These are phyloP conservation scores for Diadumene lineata DNA, from an alignment of 92 coral and sea anemone genomes.

Conservation along the genomic window DNA sequence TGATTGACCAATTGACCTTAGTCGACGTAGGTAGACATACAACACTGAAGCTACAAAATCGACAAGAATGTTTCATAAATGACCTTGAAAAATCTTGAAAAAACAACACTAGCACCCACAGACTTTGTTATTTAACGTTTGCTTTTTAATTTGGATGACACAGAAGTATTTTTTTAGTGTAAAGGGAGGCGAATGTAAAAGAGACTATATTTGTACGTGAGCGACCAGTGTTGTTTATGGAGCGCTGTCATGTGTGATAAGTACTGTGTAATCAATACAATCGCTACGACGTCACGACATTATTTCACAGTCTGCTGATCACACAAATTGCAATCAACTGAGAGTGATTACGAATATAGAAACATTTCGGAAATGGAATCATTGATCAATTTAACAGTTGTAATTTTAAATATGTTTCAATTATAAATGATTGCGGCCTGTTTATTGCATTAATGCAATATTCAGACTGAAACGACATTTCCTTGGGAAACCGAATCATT, in stretches of 20 bases:
- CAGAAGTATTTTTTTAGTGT: background rate
- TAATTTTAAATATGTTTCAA: too few relatives aligned
- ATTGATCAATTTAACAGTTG: background rate
- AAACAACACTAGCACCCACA: background rate
- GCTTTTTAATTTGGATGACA: background rate
- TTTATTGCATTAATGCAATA: too few relatives aligned
- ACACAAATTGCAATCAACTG: background rate
- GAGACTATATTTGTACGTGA: too few relatives aligned
- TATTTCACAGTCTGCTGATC: background rate
- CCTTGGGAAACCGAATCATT: too few relatives aligned
- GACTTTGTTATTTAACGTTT: background rate
- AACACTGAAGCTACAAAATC: slow-evolving; percentile 7
- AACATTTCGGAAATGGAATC: slow-evolving; percentile 9
- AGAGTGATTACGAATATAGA: slow-evolving; percentile 7
- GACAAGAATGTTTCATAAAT: slow-evolving; percentile 14
- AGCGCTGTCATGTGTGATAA: background rate
- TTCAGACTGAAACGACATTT: too few relatives aligned
- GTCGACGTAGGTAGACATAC: slow-evolving; percentile 23
- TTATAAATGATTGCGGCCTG: background rate
- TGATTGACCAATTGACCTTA: slow-evolving; percentile 33
- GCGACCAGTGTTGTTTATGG: background rate
- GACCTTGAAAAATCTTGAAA: background rate
- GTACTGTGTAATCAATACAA: slow-evolving; percentile 9
- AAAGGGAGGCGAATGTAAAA: too few relatives aligned
- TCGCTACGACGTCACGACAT: slow-evolving; percentile 4